Conservation (phyloP, 2,888 invertebrate genomes). For the Dolomedes plantarius region DNA sequence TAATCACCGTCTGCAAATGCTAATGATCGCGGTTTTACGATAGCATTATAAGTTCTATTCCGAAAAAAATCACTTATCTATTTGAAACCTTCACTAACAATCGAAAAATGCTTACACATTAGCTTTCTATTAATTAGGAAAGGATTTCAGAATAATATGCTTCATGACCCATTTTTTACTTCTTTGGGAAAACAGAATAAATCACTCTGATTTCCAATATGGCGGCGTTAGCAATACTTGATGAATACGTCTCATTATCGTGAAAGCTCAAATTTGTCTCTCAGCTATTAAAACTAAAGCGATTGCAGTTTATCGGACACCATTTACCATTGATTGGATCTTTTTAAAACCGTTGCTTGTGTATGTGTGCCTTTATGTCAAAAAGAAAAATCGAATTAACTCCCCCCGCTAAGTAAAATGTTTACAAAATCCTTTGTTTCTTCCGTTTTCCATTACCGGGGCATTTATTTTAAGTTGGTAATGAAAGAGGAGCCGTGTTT, state of each 20-base stretch:
- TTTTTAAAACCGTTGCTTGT: neutral
- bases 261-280: slow-evolving; percentile 17
- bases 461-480: too few species aligned
- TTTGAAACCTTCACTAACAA: neutral
- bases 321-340: neutral
- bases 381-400: too few species aligned
- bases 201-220: neutral
- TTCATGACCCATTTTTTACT: neutral
- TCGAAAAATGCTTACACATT: slow-evolving; percentile 3
- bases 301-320: neutral
- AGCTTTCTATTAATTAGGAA: slow-evolving; percentile 14
- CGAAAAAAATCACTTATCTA: neutral
- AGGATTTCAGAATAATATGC: neutral
- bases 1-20: neutral
- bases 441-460: too few species aligned
- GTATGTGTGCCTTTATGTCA: too few species aligned
- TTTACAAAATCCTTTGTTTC: too few species aligned
- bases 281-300: slow-evolving; percentile 16
- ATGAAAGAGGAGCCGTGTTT: too few species aligned
- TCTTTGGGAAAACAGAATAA: neutral
- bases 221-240: slow-evolving; percentile 4
- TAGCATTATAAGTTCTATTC: neutral
- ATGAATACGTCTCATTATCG: slow-evolving; percentile 5
- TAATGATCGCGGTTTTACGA: slow-evolving; percentile 8
- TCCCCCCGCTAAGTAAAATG: too few species aligned